Percentiles rank a stretch among this genome's conserved stretches.
Evolutionary conservation across 2,113 vertebrate species (phyloP).

Genomic region (Salminus brasiliensis): DNA sequence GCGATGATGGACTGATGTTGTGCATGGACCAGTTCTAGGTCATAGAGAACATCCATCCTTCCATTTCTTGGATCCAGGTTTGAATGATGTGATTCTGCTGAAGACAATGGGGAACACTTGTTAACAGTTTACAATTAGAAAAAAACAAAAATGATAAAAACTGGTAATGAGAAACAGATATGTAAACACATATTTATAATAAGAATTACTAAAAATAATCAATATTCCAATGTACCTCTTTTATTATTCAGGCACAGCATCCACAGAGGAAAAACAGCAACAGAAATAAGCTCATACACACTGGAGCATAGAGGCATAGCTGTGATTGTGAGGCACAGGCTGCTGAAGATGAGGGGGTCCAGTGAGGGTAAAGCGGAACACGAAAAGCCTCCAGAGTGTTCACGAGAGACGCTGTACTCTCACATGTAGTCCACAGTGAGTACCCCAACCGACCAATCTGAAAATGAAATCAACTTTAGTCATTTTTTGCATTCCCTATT

Average conservation of each 20-base stretch:
- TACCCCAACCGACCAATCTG: background rate
- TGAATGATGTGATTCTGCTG: no score
- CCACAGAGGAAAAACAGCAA: slow-evolving; percentile 28
- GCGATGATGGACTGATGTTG: no score
- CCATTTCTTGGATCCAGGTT: no score
- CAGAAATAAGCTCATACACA: slow-evolving; percentile 32
- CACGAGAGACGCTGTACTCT: background rate
- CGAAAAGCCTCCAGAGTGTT: background rate
- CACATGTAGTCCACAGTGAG: background rate
- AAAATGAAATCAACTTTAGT: background rate
- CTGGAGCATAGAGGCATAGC: slow-evolving; percentile 29
- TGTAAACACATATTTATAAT: no score
- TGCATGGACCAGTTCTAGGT: no score
- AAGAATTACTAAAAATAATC: no score
- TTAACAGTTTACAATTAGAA: no score
- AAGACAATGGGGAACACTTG: no score
- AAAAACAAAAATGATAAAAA: no score
- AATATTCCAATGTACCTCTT: no score
- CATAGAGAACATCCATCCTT: no score
- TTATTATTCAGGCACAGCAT: background rate
- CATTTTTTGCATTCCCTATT: background rate
- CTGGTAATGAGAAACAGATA: no score
- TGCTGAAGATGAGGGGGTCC: background rate
- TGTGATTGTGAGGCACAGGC: background rate
- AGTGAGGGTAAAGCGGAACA: slow-evolving; percentile 8